A percentile compares a stretch with the other conserved stretches of the same genome.
Evolutionary conservation across 2,797 vertebrate genomes (phyloP).

Genomic region (Centropyge bicolor): DNA sequence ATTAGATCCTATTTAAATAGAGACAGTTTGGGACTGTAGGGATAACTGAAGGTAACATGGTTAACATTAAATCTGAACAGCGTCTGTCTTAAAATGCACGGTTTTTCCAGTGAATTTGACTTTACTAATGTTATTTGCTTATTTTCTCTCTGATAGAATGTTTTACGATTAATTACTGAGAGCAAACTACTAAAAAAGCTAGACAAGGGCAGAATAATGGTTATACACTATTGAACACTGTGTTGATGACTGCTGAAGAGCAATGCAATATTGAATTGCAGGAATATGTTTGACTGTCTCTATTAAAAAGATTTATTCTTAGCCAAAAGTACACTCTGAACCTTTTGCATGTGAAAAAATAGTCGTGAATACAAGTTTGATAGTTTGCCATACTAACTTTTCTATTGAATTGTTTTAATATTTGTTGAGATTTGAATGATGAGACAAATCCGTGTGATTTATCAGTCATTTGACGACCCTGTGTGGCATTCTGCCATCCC

Average conservation of each 20-base stretch:
- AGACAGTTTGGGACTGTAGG: not conserved
- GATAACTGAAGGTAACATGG: not conserved
- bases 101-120: not conserved
- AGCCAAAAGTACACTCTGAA: not conserved
- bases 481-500: slow-evolving; percentile 42
- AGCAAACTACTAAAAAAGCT: not conserved
- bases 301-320: not conserved
- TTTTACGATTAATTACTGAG: not conserved
- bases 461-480: slow-evolving; percentile 29
- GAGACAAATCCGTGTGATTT: slow-evolving; percentile 11
- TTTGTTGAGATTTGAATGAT: slow-evolving; percentile 25
- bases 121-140: not conserved
- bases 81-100: not conserved
- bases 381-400: not conserved
- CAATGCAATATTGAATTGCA: not conserved
- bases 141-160: not conserved
- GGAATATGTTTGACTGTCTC: not conserved
- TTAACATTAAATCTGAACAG: not conserved
- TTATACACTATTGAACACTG: not conserved
- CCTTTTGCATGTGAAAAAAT: too few species aligned
- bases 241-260: slow-evolving; percentile 9
- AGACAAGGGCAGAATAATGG: not conserved
- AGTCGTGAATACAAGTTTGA: not conserved
- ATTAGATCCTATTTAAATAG: not conserved
- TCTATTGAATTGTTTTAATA: not conserved